Evolutionary conservation across 2,113 vertebrate genomes (phyloP).

Genomic region (Excalfactoria chinensis): DNA sequence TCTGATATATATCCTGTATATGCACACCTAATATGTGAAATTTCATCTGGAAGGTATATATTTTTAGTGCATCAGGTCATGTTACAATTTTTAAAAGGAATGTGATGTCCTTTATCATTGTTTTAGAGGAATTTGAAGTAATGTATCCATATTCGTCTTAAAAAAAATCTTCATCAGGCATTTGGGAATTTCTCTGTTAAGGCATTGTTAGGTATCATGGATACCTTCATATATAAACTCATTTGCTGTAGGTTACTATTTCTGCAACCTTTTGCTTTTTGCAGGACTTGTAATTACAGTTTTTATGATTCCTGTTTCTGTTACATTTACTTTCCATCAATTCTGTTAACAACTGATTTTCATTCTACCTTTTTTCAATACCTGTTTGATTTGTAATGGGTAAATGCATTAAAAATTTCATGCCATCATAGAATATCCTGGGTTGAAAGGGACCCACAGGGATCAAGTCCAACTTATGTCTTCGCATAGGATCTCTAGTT

Average conservation of each 20-base stretch:
- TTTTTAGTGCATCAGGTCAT: not conserved
- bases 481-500: not conserved
- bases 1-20: not conserved
- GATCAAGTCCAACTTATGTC: not conserved
- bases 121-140: not conserved
- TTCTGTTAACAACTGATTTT: not conserved
- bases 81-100: not conserved
- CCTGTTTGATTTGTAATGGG: not conserved
- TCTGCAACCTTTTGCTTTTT: not conserved
- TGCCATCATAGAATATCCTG: not conserved
- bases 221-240: not conserved
- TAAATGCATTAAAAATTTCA: not conserved
- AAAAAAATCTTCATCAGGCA: not conserved
- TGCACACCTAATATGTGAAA: not conserved
- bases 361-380: not conserved
- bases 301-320: not conserved
- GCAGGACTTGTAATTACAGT: not conserved
- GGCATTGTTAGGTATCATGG: not conserved
- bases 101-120: not conserved
- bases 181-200: not conserved
- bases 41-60: not conserved
- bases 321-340: not conserved
- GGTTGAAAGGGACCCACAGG: not conserved
- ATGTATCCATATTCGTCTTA: not conserved
- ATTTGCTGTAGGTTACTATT: not conserved